Base-by-base conservation (phyloP, 2,797 vertebrate genomes). In the Ibycter americanus region DNA sequence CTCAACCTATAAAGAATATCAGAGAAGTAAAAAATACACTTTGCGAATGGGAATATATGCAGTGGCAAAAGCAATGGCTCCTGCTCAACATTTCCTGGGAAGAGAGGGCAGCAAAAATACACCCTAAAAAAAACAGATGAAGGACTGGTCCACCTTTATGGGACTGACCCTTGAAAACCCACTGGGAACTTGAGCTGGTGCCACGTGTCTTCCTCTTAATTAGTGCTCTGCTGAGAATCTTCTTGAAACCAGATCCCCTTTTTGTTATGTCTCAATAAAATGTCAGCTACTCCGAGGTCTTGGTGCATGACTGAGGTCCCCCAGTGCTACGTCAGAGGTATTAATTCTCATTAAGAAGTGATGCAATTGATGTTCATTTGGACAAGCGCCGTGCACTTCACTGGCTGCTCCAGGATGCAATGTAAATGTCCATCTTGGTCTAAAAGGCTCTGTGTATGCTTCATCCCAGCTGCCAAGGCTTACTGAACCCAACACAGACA, bases 271-370 rank as follows among this genome's bases (percentile, higher is more conserved):
- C 63, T 91, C 77, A 46, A 59, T 54, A 34, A 95, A 95, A 94
- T 63, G 44, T 56, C 91, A 94, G 61, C 63, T 70, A 27, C 86
- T 87, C 88, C 44, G 65, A 32, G 76, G 46, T 81, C 90, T 61
- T 27, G 46, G 71, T 51, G 71, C 62, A 56, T 1, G 19, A 26
- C 89, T 78, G 74, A 95, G 89, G 63, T 93, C 81, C 76, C 81
- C 73, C 42, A 47, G 61, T 59, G 68, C 82, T 55, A 2, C 78
- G 38, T 44, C 82, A 92, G 79, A 59, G 58, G 20, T 83, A 86
- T 93, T 87, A 93, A 95, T 95, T 94, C 80, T 94, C 89, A 90
- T 96, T 96, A 97, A 66, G 71, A 29, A 61, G 25, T 83, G 32
- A 81, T 29, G 68, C 58, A 94, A 56, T 66, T 72, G 56, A 25